phyloP scores from a whole-genome alignment of 2,113 vertebrate genomes.

The Brevimyrus niger region DNA sequence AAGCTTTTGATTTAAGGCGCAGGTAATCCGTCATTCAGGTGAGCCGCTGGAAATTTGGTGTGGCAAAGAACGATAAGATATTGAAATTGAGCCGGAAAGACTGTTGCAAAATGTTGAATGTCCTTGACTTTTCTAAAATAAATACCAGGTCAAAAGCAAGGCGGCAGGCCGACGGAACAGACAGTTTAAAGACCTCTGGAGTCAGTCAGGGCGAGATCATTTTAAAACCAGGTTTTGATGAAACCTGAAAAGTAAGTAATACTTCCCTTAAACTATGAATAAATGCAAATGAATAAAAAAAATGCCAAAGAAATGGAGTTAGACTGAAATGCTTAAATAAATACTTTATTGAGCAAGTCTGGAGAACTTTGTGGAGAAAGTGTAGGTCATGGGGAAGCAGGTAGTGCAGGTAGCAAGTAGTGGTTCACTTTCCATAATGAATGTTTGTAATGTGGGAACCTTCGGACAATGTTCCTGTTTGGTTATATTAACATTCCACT shows the following conservation, averaged over 20 bases:
- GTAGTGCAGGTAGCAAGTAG: too few relatives aligned
- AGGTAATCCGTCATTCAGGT: slow-evolving; percentile 14
- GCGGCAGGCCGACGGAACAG: background rate
- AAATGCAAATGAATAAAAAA: background rate
- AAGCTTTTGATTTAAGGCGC: background rate
- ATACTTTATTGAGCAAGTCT: background rate
- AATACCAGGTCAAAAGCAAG: background rate
- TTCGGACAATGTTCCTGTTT: background rate
- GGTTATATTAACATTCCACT: background rate
- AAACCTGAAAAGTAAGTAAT: background rate
- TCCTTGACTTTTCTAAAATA: background rate
- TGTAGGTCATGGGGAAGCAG: background rate
- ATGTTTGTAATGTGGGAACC: background rate
- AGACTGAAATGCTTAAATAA: background rate
- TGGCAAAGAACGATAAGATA: slow-evolving; percentile 10
- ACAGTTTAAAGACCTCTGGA: background rate
- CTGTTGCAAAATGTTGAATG: background rate
- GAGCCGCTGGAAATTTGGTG: background rate
- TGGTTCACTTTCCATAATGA: background rate
- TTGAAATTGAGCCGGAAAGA: background rate
- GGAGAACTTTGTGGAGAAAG: background rate
- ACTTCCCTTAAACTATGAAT: background rate
- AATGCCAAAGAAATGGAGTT: background rate
- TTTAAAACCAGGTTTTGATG: background rate
- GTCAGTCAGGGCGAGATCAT: background rate